A percentile compares a stretch with the other conserved stretches of the same genome.
Conservation (phyloP, 1,140 invertebrate species). For the Teleopsis dalmanni region DNA sequence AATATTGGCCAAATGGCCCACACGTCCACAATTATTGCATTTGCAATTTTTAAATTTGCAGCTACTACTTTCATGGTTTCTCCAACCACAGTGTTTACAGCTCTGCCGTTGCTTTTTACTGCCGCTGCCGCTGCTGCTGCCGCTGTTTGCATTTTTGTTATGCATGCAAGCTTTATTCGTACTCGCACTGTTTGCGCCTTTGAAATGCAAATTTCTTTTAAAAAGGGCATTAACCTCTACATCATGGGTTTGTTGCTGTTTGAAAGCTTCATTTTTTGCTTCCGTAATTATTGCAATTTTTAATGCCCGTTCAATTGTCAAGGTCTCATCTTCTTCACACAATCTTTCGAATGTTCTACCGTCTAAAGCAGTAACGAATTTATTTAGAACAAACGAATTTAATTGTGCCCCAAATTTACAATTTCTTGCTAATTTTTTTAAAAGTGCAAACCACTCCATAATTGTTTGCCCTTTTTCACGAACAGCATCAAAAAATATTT, state of each 20-base stretch:
- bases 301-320: not conserved
- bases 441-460: too few relatives aligned
- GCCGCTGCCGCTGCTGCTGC: not conserved
- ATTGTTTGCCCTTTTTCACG: too few relatives aligned
- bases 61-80: not conserved
- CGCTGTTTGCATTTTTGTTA: not conserved
- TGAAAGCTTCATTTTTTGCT: not conserved
- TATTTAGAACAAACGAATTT: too few relatives aligned
- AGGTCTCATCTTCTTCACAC: constrained; percentile 5
- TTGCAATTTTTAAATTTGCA: constrained; percentile 5
- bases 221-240: not conserved
- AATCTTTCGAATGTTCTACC: constrained; percentile 1
- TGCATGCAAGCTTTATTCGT: too few relatives aligned
- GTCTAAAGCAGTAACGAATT: not conserved
- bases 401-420: too few relatives aligned
- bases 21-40: constrained; percentile 1
- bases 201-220: too few relatives aligned
- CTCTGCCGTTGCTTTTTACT: not conserved
- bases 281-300: constrained; percentile 2
- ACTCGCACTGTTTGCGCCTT: too few relatives aligned
- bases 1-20: too few relatives aligned
- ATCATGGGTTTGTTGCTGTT: not conserved
- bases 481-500: too few relatives aligned
- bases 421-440: too few relatives aligned
- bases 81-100: constrained; percentile 5